These are phyloP conservation scores for Mamestra configurata DNA, from an alignment of 1,140 invertebrate genomes.

Conservation along the genomic window DNA sequence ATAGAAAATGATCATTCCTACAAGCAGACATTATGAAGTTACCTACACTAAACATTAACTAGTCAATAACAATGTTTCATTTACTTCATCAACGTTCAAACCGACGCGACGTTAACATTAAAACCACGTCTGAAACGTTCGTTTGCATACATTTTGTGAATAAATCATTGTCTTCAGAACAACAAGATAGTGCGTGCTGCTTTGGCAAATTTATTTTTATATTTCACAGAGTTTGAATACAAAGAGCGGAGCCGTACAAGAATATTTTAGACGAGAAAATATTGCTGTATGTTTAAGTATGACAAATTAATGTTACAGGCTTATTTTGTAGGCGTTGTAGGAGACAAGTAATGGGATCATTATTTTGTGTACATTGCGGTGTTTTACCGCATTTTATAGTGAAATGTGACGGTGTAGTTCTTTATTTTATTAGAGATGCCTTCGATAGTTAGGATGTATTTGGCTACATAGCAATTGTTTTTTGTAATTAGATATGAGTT, in stretches of 20 bases:
- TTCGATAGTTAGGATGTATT: no score
- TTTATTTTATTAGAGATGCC: no score
- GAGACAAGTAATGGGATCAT: neutral
- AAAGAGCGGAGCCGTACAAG: neutral
- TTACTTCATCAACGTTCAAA: slow-evolving; percentile 23
- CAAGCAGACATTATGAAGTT: no score
- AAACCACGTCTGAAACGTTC: slow-evolving; percentile 59
- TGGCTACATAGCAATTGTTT: no score
- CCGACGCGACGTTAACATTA: slow-evolving; percentile 33
- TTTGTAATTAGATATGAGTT: no score
- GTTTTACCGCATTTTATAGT: neutral
- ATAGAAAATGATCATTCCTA: no score
- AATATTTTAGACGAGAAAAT: slow-evolving; percentile 33
- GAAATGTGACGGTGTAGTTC: neutral
- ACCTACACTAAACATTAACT: neutral
- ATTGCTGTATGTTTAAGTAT: neutral
- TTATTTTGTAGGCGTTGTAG: neutral
- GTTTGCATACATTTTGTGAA: slow-evolving; percentile 65
- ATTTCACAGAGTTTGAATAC: slow-evolving; percentile 67
- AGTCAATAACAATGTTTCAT: slow-evolving; percentile 8
- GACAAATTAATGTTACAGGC: slow-evolving; percentile 18
- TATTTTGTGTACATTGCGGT: neutral
- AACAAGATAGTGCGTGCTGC: slow-evolving; percentile 80
- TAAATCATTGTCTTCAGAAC: slow-evolving; percentile 79
- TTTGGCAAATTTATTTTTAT: slow-evolving; percentile 78